Conservation (phyloP, 2,888 invertebrate species). For the Schizotus pectinicornis region DNA sequence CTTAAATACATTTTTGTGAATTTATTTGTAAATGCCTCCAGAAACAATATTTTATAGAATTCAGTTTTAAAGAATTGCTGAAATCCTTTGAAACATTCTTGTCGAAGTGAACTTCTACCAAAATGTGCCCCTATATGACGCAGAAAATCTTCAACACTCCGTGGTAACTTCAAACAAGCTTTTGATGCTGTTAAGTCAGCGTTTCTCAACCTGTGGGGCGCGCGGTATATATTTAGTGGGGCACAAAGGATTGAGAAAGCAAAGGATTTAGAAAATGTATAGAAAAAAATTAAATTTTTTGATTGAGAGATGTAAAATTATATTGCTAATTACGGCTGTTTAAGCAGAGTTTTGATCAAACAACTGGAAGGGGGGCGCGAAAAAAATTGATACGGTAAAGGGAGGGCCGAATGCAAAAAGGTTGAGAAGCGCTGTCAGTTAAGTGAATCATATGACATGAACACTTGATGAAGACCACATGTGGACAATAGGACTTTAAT, state of each 20-base stretch:
- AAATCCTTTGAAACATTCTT: conserved; percentile 42
- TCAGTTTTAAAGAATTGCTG: conserved; percentile 46
- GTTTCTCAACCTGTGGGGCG: no score
- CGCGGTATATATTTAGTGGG: no score
- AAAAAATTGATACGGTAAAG: no score
- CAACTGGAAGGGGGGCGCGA: no score
- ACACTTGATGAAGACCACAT: conserved; percentile 44
- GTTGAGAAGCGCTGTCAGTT: no score
- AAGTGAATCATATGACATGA: conserved; percentile 47
- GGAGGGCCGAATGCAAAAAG: no score
- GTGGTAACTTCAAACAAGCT: conserved; percentile 46
- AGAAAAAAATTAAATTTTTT: no score
- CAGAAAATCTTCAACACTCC: conserved; percentile 32
- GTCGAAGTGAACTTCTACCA: conserved; percentile 34
- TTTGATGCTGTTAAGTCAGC: conserved; percentile 39
- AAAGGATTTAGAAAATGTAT: no score
- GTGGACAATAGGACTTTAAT: conserved; percentile 33
- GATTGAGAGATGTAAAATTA: no score
- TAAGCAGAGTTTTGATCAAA: no score
- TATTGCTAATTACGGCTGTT: no score
- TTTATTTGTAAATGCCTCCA: conserved; percentile 36
- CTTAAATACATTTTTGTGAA: conserved; percentile 41
- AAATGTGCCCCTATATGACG: conserved; percentile 42
- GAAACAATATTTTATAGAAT: conserved; percentile 45
- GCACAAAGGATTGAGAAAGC: no score